phyloP scores from a whole-genome alignment of 2,888 invertebrate species.

The Agrotis ipsilon region DNA sequence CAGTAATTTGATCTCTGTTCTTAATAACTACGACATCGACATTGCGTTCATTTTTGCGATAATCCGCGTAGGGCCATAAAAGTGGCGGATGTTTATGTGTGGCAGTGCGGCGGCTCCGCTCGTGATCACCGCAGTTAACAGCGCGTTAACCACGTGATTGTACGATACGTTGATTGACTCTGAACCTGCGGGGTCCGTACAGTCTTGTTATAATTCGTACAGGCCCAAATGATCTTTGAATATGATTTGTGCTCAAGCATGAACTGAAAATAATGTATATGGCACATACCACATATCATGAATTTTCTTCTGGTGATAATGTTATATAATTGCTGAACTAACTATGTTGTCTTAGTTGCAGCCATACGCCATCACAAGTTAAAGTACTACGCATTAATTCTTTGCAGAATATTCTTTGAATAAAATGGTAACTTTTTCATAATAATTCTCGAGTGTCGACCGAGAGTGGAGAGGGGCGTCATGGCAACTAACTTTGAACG shows the following conservation, averaged over 20 bases:
- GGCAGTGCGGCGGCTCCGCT: slow-evolving; percentile 5
- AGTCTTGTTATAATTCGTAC: not conserved
- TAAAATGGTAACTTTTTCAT: slow-evolving; percentile 8
- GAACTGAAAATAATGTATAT: not conserved
- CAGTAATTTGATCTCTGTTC: slow-evolving; percentile 49
- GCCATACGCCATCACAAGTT: too few relatives aligned
- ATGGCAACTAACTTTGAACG: slow-evolving; percentile 11
- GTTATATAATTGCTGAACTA: too few relatives aligned
- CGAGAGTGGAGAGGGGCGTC: not conserved
- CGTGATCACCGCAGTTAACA: slow-evolving; percentile 60
- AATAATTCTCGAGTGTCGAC: not conserved
- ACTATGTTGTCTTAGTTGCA: too few relatives aligned
- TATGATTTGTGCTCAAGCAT: too few relatives aligned
- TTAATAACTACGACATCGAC: slow-evolving; percentile 65
- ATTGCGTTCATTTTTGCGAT: slow-evolving; percentile 67
- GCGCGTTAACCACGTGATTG: slow-evolving; percentile 62
- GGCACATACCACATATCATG: too few relatives aligned
- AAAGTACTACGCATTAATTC: too few relatives aligned
- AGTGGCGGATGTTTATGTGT: slow-evolving; percentile 35
- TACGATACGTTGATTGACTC: slow-evolving; percentile 45
- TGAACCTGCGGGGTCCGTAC: not conserved
- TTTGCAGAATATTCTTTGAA: too few relatives aligned
- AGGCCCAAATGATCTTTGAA: not conserved
- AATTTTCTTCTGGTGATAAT: not conserved
- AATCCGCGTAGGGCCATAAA: slow-evolving; percentile 61